phyloP scores from a whole-genome alignment of 2,113 vertebrate species.

The Brevimyrus niger region DNA sequence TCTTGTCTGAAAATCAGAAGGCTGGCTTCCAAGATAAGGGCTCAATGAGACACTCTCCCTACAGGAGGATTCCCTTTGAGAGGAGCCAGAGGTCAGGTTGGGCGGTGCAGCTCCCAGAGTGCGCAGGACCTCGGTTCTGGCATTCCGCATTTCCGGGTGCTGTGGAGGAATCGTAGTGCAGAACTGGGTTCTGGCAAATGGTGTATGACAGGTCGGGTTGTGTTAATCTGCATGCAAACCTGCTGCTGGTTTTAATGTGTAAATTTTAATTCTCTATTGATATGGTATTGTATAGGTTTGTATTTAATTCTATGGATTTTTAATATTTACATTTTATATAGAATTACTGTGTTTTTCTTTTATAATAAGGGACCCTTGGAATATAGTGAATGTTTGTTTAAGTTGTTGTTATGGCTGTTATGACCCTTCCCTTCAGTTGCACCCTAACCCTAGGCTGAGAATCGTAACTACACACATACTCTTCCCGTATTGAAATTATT shows the following conservation, averaged over 20 bases:
- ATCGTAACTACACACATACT: background rate
- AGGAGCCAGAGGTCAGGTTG: background rate
- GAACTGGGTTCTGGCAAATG: background rate
- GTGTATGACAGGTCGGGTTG: background rate
- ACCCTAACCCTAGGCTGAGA: too few species aligned
- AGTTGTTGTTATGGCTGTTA: too few species aligned
- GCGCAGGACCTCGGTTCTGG: background rate
- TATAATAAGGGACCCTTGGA: background rate
- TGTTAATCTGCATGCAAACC: background rate
- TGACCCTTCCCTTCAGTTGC: too few species aligned
- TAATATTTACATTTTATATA: background rate
- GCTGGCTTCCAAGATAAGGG: constrained; percentile 2
- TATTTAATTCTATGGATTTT: background rate
- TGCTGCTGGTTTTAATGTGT: background rate
- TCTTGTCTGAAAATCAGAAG: constrained; percentile 9
- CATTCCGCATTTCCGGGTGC: background rate
- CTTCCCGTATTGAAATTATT: background rate
- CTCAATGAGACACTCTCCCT: background rate
- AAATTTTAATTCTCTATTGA: background rate
- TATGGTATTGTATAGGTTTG: background rate
- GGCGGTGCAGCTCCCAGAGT: background rate
- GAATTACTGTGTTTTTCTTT: background rate
- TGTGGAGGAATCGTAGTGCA: background rate
- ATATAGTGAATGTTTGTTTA: background rate
- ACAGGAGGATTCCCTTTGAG: background rate